Evolutionary conservation across 2,113 vertebrate genomes (phyloP).

Genomic region (Oryzias celebensis): DNA sequence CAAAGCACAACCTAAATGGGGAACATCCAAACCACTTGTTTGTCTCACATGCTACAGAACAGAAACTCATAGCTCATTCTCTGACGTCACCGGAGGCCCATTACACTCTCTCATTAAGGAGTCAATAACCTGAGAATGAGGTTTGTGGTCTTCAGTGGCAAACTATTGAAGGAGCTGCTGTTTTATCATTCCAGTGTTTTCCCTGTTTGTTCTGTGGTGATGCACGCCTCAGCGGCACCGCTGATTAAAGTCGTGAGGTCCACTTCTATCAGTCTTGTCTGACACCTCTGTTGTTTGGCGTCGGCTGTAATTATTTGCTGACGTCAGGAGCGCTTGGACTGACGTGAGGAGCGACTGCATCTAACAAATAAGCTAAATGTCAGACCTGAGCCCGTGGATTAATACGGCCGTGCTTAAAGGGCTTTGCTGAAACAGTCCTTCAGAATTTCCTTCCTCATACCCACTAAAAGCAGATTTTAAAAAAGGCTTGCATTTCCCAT

Average conservation of each 20-base stretch:
- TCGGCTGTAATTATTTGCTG: constrained; percentile 11
- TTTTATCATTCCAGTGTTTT: constrained; percentile 24
- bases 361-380: constrained; percentile 3
- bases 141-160: constrained; percentile 33
- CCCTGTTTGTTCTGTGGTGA: constrained; percentile 19
- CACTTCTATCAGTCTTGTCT: constrained; percentile 16
- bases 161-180: not conserved
- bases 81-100: constrained; percentile 40
- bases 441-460: no score
- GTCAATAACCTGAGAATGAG: constrained; percentile 53
- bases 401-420: not conserved
- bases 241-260: constrained; percentile 12
- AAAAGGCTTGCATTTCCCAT: no score
- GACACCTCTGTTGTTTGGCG: constrained; percentile 7
- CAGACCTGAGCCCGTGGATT: not conserved
- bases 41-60: not conserved
- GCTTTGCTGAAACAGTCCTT: not conserved
- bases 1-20: constrained; percentile 4
- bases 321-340: constrained; percentile 7
- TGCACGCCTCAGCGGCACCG: constrained; percentile 23
- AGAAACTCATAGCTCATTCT: constrained; percentile 1
- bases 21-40: constrained; percentile 18
- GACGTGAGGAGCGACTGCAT: not conserved
- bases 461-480: no score
- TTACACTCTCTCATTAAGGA: constrained; percentile 55